These are phyloP conservation scores for Microplitis manilae DNA, from an alignment of 2,888 invertebrate genomes.

Conservation along the genomic window DNA sequence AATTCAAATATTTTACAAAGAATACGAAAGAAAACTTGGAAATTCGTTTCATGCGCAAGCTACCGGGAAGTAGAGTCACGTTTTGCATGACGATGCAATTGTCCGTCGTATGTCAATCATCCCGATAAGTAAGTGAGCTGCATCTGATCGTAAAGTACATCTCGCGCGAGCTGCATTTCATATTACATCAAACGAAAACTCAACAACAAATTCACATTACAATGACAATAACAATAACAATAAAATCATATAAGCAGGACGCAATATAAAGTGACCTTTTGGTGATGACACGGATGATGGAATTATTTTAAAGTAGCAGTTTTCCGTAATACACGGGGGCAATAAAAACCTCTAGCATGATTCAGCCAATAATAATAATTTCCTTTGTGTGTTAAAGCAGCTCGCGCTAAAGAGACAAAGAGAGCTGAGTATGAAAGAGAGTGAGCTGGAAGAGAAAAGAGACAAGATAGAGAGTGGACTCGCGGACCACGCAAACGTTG, in stretches of 20 bases:
- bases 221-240: background rate
- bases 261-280: background rate
- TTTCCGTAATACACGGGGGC: background rate
- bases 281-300: background rate
- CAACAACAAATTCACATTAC: background rate
- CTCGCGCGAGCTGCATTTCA: constrained; percentile 1
- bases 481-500: constrained; percentile 40
- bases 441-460: background rate
- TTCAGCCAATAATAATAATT: constrained; percentile 33
- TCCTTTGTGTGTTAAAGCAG: constrained; percentile 17
- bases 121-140: constrained; percentile 22
- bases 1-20: background rate
- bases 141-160: constrained; percentile 13
- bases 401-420: background rate
- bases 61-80: constrained; percentile 67
- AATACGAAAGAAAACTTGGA: constrained; percentile 52
- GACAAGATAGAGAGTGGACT: constrained; percentile 2
- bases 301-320: background rate
- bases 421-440: background rate
- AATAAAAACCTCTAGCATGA: constrained; percentile 21
- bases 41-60: constrained; percentile 67
- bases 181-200: background rate
- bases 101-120: constrained; percentile 48
- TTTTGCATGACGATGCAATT: constrained; percentile 58
- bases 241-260: background rate